phyloP scores from a whole-genome alignment of 2,797 vertebrate genomes.

The Mastacembelus armatus region DNA sequence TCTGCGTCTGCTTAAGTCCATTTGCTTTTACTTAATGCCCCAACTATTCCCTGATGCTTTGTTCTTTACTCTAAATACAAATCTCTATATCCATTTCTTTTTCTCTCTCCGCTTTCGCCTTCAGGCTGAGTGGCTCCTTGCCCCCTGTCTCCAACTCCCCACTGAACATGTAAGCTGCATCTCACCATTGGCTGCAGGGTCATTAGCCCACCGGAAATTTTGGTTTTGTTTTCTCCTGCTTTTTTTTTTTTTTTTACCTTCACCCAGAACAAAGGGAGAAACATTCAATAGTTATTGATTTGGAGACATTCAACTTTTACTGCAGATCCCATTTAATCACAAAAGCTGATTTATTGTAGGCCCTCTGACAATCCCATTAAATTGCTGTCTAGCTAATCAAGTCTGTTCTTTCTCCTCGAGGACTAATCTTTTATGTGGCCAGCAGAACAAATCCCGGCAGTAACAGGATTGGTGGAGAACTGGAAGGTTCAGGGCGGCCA shows the following conservation, averaged over 20 bases:
- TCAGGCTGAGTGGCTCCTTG: constrained; percentile 59
- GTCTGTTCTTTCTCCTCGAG: constrained; percentile 86
- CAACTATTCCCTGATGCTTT: constrained; percentile 72
- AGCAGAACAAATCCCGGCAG: constrained; percentile 82
- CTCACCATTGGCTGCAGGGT: constrained; percentile 56
- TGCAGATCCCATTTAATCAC: constrained; percentile 89
- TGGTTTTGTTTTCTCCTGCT: constrained; percentile 64
- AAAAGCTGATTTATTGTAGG: constrained; percentile 90
- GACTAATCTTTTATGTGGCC: constrained; percentile 87
- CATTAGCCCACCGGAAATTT: constrained; percentile 78
- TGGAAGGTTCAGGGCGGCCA: constrained; percentile 47
- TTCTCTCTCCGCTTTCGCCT: constrained; percentile 31
- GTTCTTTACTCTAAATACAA: constrained; percentile 67
- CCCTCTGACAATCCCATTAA: constrained; percentile 89
- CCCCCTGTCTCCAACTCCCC: constrained; percentile 33
- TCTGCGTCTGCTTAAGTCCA: constrained; percentile 66
- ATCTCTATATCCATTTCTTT: constrained; percentile 41
- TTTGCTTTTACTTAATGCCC: constrained; percentile 73
- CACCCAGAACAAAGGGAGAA: constrained; percentile 77
- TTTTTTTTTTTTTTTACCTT: constrained; percentile 46
- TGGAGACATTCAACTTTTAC: constrained; percentile 85
- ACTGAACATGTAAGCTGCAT: constrained; percentile 58
- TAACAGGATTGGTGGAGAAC: constrained; percentile 84
- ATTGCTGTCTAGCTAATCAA: constrained; percentile 90
- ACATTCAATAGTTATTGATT: constrained; percentile 89